Base-by-base conservation (phyloP, 1,140 invertebrate genomes). In the Leptopilina clavipes region DNA sequence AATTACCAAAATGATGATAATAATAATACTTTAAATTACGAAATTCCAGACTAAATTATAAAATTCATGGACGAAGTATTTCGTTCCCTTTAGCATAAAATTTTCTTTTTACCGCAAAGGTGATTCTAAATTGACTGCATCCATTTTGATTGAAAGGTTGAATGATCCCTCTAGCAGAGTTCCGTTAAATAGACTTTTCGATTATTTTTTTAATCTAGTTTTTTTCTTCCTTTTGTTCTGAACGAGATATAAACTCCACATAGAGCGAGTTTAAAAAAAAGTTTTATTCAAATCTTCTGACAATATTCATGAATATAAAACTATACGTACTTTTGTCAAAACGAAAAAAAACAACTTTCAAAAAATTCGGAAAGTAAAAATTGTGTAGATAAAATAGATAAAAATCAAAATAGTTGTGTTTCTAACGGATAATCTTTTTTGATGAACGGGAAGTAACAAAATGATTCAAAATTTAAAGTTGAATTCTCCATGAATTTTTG, bases 181-280 rank as follows among this genome's bases (percentile, higher is more conserved):
- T 65, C 22, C 56, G 19, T 65, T 65, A 22, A 65, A 65, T 65
- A 65, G 22, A 65, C 12, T 25, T 65, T 65, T 65, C 56, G 22
- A 65, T 65, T 65, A 65, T 10, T 65, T 65, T 65, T 65, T 31
- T 31, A 14, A 31, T 65, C 56, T 31, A 14, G 11, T 65, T 65
- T 65, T 45, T 45, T 45, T 45, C 10, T 45, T 45, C 3, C 0
- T 7, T 17, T 8, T 52, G 48, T n/a, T 40, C 9, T 40, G 7
- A 40, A 40, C 37, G 5, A 1, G 37, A 40, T 40, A 40, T 40
- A 31, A 1, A 40, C 37, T 40, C 8, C 6, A 40, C 37, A 52
- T 17, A 52, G 48, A 52, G 17, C 48, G 5, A 52, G n/a, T 52
- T 52, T 52, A 52, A 52, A 45, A 52, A 45, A 52, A 52, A 52